phyloP scores from a whole-genome alignment of 2,113 vertebrate species.

The Elgaria multicarinata region DNA sequence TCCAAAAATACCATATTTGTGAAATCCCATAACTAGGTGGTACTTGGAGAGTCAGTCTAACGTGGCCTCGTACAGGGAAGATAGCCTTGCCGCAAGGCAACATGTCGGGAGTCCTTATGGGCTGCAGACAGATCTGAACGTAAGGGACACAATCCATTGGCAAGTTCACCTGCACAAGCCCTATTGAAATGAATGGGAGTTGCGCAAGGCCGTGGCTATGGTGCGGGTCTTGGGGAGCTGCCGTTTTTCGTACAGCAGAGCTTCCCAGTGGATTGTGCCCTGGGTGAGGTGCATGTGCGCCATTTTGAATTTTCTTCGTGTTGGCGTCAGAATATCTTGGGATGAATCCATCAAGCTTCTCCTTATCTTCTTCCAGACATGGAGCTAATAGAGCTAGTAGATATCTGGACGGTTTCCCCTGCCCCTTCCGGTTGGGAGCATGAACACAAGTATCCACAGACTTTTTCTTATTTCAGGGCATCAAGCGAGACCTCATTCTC shows the following conservation, averaged over 20 bases:
- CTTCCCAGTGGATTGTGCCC: not conserved
- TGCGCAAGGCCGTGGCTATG: not conserved
- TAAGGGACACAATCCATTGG: not conserved
- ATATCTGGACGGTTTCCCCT: not conserved
- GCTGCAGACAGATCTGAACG: too few relatives aligned
- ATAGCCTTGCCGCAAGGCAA: too few relatives aligned
- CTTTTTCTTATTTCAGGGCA: conserved; percentile 75
- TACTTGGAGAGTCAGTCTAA: too few relatives aligned
- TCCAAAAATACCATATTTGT: too few relatives aligned
- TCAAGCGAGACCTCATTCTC: conserved; percentile 94
- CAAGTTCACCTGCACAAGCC: too few relatives aligned
- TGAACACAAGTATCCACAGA: not conserved
- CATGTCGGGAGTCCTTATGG: too few relatives aligned
- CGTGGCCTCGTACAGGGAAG: too few relatives aligned
- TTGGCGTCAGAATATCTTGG: not conserved
- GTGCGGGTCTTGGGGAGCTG: not conserved
- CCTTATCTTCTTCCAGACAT: not conserved
- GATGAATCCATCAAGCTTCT: not conserved
- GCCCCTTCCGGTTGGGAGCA: not conserved
- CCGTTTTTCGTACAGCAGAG: not conserved
- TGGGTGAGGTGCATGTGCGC: not conserved
- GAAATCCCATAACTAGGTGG: too few relatives aligned
- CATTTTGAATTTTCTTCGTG: too few relatives aligned
- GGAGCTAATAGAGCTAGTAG: too few relatives aligned
- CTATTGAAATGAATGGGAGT: too few relatives aligned